Percentiles rank a stretch among this genome's conserved stretches.
These are phyloP conservation scores for Dioctria linearis DNA, from an alignment of 2,888 invertebrate genomes.

Conservation along the genomic window DNA sequence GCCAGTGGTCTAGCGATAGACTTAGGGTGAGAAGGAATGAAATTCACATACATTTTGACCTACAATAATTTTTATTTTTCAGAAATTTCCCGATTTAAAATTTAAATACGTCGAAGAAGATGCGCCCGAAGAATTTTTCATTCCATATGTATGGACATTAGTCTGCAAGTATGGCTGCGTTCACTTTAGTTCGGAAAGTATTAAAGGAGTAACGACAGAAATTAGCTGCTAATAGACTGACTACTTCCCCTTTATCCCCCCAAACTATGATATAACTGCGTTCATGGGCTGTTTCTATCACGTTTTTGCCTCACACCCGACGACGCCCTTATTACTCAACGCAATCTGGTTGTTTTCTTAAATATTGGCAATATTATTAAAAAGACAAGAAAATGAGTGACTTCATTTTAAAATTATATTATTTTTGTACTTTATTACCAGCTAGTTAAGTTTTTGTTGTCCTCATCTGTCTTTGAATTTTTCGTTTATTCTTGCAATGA, in stretches of 20 bases:
- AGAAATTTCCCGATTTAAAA: slow-evolving; percentile 99
- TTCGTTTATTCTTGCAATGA: neutral
- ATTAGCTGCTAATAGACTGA: slow-evolving; percentile 68
- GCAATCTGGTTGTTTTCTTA: slow-evolving; percentile 10
- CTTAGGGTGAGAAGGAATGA: slow-evolving; percentile 79
- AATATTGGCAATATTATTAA: slow-evolving; percentile 47
- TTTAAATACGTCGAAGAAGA: slow-evolving; percentile 99
- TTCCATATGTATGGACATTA: slow-evolving; percentile 98
- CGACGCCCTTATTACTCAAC: neutral
- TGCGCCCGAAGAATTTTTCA: slow-evolving; percentile 98
- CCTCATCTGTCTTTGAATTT: neutral
- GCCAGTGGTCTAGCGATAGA: slow-evolving; percentile 94
- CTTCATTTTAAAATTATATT: neutral
- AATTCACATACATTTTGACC: neutral
- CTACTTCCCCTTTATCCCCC: neutral
- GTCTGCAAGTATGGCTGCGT: slow-evolving; percentile 77
- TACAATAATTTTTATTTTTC: slow-evolving; percentile 64
- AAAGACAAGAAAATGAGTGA: neutral
- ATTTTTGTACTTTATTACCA: slow-evolving; percentile 8
- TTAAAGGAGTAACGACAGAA: slow-evolving; percentile 68
- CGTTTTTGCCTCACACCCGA: neutral
- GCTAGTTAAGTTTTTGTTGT: slow-evolving; percentile 7
- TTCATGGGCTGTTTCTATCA: neutral
- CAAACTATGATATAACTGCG: neutral
- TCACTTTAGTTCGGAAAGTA: slow-evolving; percentile 70